Evolutionary conservation across 1,140 invertebrate genomes (phyloP).

Genomic region (Apocrypta bakeri): DNA sequence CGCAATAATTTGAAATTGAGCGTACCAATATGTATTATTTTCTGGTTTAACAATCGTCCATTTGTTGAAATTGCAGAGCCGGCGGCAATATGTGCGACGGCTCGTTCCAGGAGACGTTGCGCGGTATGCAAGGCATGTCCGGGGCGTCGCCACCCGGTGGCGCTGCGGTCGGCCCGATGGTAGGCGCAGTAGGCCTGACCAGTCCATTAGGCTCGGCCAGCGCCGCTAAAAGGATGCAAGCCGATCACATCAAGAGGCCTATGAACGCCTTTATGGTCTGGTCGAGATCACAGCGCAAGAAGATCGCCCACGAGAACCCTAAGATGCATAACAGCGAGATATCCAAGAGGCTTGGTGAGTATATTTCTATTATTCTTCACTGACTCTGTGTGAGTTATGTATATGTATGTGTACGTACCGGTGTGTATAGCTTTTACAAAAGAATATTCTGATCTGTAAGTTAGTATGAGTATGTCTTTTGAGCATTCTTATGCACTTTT

Average conservation of each 20-base stretch:
- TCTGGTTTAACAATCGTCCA: not conserved
- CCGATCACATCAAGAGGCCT: constrained; percentile 79
- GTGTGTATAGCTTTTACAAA: not conserved
- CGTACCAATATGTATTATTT: too few relatives aligned
- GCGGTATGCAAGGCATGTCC: constrained; percentile 70
- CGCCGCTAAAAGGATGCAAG: constrained; percentile 69
- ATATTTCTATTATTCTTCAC: not conserved
- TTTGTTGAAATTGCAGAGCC: constrained; percentile 66
- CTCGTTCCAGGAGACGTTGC: constrained; percentile 69
- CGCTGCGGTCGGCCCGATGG: constrained; percentile 67
- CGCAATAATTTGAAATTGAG: too few relatives aligned
- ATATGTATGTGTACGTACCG: too few relatives aligned
- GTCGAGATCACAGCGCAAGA: constrained; percentile 88
- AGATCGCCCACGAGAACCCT: constrained; percentile 97
- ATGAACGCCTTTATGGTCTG: constrained; percentile 88
- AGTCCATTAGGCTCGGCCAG: constrained; percentile 59
- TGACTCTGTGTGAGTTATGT: not conserved
- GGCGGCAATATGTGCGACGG: constrained; percentile 75
- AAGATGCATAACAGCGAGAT: constrained; percentile 99
- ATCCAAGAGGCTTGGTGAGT: constrained; percentile 92
- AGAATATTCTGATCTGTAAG: not conserved
- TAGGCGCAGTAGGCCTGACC: constrained; percentile 55
- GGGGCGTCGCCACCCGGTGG: constrained; percentile 66
- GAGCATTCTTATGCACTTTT: constrained; percentile 23
- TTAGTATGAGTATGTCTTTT: not conserved